A percentile compares a stretch with the other conserved stretches of the same genome.
Evolutionary conservation across 30 jellyfish, hydroid and myxozoan genomes (phyloP).

Genomic region (Aurelia coerulea): DNA sequence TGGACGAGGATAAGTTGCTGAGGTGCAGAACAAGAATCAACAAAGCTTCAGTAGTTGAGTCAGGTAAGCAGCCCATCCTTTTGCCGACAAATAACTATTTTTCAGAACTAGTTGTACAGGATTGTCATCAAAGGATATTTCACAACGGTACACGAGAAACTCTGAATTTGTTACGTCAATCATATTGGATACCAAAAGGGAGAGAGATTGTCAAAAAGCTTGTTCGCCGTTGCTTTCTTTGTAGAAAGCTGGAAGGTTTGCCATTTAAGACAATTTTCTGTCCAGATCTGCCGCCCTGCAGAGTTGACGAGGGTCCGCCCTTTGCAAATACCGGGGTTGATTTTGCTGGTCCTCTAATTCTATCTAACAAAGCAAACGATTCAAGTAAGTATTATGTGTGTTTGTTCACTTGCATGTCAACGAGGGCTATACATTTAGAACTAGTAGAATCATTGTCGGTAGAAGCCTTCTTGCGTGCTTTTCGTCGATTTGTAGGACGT

Average conservation of each 20-base stretch:
- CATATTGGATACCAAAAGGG: slow-evolving; percentile 42
- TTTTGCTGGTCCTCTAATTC: slow-evolving; percentile 41
- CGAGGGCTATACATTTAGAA: slow-evolving; percentile 63
- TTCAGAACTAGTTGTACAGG: no score
- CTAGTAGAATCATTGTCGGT: slow-evolving; percentile 22
- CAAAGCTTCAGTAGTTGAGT: slow-evolving; percentile 3
- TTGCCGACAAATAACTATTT: no score
- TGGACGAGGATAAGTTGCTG: slow-evolving; percentile 15
- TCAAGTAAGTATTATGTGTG: slow-evolving; percentile 12
- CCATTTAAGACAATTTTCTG: slow-evolving; percentile 28
- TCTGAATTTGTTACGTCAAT: slow-evolving; percentile 3
- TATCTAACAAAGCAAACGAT: background rate
- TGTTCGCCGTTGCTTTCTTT: slow-evolving; percentile 32
- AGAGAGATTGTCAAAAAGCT: slow-evolving; percentile 39
- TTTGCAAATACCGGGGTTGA: slow-evolving; percentile 31
- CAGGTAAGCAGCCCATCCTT: no score
- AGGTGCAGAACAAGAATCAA: slow-evolving; percentile 15
- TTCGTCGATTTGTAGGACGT: slow-evolving; percentile 41
- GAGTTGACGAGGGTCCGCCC: slow-evolving; percentile 53
- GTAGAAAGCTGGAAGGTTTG: slow-evolving; percentile 51
- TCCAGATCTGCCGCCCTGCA: slow-evolving; percentile 32
- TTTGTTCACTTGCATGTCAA: slow-evolving; percentile 46
- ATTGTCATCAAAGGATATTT: slow-evolving; percentile 1
- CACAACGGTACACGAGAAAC: slow-evolving; percentile 33
- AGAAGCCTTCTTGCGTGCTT: slow-evolving; percentile 34